These are phyloP conservation scores for Melipona bicolor DNA, from an alignment of 2,888 invertebrate genomes.

Conservation along the genomic window DNA sequence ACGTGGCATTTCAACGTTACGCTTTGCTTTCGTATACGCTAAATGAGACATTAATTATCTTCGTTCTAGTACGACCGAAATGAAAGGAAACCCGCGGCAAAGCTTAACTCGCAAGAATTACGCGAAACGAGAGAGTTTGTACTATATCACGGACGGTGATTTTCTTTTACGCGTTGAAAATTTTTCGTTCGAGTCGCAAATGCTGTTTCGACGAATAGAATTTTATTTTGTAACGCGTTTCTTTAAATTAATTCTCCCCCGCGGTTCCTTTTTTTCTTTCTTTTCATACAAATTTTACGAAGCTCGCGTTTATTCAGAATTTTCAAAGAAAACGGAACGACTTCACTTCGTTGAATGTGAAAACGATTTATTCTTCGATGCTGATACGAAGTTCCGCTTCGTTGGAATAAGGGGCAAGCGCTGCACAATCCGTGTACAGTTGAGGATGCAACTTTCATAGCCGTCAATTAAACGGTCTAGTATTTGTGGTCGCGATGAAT, in stretches of 20 bases:
- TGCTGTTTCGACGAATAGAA: too few species aligned
- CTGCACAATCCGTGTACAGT: neutral
- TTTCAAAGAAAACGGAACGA: too few species aligned
- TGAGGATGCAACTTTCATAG: slow-evolving; percentile 6
- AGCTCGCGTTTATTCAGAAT: neutral
- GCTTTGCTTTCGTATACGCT: neutral
- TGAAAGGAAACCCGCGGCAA: neutral
- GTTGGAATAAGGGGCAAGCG: neutral
- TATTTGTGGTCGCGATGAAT: slow-evolving; percentile 42
- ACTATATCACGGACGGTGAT: neutral
- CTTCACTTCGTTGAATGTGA: neutral
- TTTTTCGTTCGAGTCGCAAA: neutral
- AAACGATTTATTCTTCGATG: neutral
- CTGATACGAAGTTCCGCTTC: neutral
- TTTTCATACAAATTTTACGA: neutral
- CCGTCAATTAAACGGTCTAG: slow-evolving; percentile 29
- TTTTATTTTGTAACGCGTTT: neutral
- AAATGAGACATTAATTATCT: neutral
- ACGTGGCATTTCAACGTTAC: slow-evolving; percentile 5
- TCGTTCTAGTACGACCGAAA: neutral
- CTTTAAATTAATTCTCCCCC: neutral
- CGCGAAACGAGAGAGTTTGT: neutral
- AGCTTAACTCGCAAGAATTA: neutral
- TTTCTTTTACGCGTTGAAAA: neutral
- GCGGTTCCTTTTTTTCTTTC: too few species aligned